Percentiles rank a stretch among this genome's conserved stretches.
These are phyloP conservation scores for Yponomeuta sedellus DNA, from an alignment of 2,888 invertebrate genomes.

Conservation along the genomic window DNA sequence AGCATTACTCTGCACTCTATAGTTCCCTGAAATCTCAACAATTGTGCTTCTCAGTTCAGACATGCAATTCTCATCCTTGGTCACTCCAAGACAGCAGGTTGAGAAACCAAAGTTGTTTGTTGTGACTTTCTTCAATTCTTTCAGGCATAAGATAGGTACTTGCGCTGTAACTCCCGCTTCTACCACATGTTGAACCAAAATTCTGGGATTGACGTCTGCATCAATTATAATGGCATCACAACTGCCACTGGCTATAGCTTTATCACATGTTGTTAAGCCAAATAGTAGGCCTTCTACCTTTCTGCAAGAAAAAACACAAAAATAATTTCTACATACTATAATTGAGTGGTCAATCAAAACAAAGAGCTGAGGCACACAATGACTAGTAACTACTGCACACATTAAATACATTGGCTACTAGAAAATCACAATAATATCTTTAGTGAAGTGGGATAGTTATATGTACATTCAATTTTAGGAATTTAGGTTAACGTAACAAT, in stretches of 20 bases:
- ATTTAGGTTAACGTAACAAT: no score
- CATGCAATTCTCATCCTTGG: conserved; percentile 34
- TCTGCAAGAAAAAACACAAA: conserved; percentile 35
- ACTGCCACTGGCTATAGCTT: conserved; percentile 33
- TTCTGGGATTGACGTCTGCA: conserved; percentile 50
- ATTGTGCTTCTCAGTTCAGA: conserved; percentile 35
- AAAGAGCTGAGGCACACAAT: no score
- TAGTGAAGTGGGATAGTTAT: no score
- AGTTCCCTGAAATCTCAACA: conserved; percentile 33
- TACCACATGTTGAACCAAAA: conserved; percentile 58
- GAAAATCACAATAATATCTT: no score
- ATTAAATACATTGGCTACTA: no score
- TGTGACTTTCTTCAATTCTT: conserved; percentile 42
- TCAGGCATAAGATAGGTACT: conserved; percentile 56
- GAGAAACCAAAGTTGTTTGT: conserved; percentile 52
- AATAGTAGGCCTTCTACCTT: conserved; percentile 54
- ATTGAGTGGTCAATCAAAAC: no score
- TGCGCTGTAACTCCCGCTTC: conserved; percentile 41
- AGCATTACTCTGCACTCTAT: conserved; percentile 24
- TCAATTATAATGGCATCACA: conserved; percentile 61
- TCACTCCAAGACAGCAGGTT: conserved; percentile 59
- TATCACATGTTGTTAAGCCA: conserved; percentile 54
- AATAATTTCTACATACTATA: not conserved
- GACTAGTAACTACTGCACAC: no score
- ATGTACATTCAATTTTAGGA: no score